Evolutionary conservation across 2,888 invertebrate genomes (phyloP).

Genomic region (Melinopterus prodromus): DNA sequence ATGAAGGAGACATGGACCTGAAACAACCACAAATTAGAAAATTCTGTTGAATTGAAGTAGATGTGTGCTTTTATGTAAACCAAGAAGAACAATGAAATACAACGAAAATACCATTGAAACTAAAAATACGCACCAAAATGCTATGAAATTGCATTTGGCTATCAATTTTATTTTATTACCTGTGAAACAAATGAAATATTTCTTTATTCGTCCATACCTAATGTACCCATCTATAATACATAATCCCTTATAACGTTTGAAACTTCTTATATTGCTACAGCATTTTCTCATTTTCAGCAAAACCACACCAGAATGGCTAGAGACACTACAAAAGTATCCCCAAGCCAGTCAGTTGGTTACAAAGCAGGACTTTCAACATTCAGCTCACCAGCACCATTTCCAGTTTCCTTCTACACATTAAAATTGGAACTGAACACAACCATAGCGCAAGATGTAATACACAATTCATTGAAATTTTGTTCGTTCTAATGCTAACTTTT

Average conservation of each 20-base stretch:
- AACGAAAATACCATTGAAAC: too few relatives aligned
- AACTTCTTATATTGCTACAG: too few relatives aligned
- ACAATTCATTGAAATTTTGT: background rate
- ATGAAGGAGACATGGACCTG: too few relatives aligned
- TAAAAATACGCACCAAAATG: too few relatives aligned
- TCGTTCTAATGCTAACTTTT: constrained; percentile 40
- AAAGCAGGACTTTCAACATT: constrained; percentile 49
- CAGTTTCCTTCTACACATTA: constrained; percentile 72
- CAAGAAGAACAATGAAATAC: too few relatives aligned
- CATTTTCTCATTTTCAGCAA: constrained; percentile 31
- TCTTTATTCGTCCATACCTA: too few relatives aligned
- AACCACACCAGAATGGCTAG: constrained; percentile 56
- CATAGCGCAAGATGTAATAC: constrained; percentile 48
- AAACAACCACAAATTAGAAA: too few relatives aligned
- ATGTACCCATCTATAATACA: background rate
- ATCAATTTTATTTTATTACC: too few relatives aligned
- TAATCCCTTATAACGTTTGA: background rate
- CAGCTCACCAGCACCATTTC: constrained; percentile 67
- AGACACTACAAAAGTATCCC: constrained; percentile 55
- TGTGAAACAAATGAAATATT: too few relatives aligned
- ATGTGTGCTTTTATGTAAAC: too few relatives aligned
- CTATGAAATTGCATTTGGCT: too few relatives aligned
- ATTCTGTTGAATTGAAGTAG: too few relatives aligned
- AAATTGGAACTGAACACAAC: constrained; percentile 67
- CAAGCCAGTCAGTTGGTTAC: constrained; percentile 52